A percentile compares a stretch with the other conserved stretches of the same genome.
phyloP scores from a whole-genome alignment of 2,113 vertebrate genomes.

The Odocoileus hemionus region DNA sequence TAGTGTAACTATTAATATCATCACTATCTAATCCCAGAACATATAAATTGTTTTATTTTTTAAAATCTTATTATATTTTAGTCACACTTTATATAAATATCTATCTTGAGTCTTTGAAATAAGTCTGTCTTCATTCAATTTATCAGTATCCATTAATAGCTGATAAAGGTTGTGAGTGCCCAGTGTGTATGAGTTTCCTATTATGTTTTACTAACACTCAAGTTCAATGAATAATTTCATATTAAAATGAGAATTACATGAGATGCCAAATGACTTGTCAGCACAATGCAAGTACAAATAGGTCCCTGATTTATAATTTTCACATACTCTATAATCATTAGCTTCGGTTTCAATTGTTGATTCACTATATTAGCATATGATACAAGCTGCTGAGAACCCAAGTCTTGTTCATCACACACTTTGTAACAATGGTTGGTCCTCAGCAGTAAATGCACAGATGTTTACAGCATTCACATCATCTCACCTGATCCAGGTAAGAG shows the following conservation, averaged over 20 bases:
- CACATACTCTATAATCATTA: background rate
- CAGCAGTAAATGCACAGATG: background rate
- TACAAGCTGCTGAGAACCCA: background rate
- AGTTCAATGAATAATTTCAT: background rate
- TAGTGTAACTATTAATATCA: background rate
- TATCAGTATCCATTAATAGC: background rate
- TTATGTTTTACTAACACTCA: background rate
- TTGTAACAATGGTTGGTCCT: background rate
- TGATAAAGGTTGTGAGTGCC: background rate
- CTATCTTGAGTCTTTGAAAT: background rate
- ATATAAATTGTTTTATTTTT: background rate
- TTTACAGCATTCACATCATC: background rate
- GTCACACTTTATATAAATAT: background rate
- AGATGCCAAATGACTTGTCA: background rate
- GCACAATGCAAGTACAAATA: background rate
- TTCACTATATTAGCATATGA: background rate
- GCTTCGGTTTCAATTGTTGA: background rate
- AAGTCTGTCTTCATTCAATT: background rate
- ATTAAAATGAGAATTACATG: slow-evolving; percentile 16
- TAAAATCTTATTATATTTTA: background rate
- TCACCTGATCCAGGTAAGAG: background rate
- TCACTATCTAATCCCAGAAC: background rate
- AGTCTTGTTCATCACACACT: background rate
- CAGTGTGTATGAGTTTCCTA: background rate
- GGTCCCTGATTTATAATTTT: slow-evolving; percentile 1